Evolutionary conservation across 2,888 invertebrate genomes (phyloP), one percentile per base, ranked within the genome.

Genomic region (Drosophila multiciliata): DNA sequence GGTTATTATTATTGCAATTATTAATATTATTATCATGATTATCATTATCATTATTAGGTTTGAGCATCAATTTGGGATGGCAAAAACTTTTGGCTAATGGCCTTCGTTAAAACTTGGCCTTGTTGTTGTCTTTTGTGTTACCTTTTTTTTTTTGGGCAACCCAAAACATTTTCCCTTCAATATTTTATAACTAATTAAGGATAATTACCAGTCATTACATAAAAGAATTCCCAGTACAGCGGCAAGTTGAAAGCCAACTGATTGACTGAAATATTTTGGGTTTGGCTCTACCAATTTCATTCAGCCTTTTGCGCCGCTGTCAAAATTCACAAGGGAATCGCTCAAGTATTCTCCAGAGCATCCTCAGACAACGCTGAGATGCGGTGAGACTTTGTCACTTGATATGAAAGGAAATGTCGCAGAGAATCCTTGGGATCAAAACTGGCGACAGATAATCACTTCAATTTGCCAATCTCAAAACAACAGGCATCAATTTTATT

Each of bases 171-270:
- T 70, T 64, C 26, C 38, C 64, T 60, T 64, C 64, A 72, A 74
- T 74, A 72, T 72, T 72, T 74, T 72, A 74, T 67, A 74, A 74
- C 66, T 72, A 72, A 72, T 74, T 72, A 72, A 52, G 72, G 72
- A 74, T 74, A 74, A 74, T 74, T 74, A 72, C 66, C 66, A 66
- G 60, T 50, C 74, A 64, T 74, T 74, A 72, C 63, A 60, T 49
- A 72, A 67, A 72, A 65, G 57, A 48, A 68, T 61, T 62, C 35
- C 32, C 62, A 45, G 29, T 8, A 38, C 50, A 29, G n/a, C 36
- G 26, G 50, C 26, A 48, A 45, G 62, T 40, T 40, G 40, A 40
- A 50, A 50, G 38, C 57, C 20, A 17, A 32, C 40, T 20, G 26
- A 36, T 36, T 36, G 50, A 32, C 52, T 23, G 23, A 20, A 36